These are phyloP conservation scores for Puntigrus tetrazona DNA, from an alignment of 2,113 vertebrate species.

Conservation along the genomic window DNA sequence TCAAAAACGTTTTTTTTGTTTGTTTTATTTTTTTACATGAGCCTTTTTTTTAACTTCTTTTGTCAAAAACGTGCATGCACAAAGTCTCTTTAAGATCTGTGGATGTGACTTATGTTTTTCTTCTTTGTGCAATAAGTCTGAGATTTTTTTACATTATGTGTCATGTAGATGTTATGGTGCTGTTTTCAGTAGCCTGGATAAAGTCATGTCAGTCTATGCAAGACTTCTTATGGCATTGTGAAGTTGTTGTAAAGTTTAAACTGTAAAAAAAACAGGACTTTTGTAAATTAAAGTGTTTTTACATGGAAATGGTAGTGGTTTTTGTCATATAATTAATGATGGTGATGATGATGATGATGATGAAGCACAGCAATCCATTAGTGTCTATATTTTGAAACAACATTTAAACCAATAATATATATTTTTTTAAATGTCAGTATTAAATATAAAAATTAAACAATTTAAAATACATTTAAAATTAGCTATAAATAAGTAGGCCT, in stretches of 20 bases:
- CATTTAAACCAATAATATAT: background rate
- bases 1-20: background rate
- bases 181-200: slow-evolving; percentile 34
- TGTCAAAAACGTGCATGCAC: slow-evolving; percentile 33
- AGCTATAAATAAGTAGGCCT: background rate
- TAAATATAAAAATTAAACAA: too few species aligned
- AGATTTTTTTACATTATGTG: slow-evolving; percentile 23
- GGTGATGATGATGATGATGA: background rate
- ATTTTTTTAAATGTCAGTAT: too few species aligned
- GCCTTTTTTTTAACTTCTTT: slow-evolving; percentile 30
- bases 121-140: slow-evolving; percentile 48
- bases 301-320: background rate
- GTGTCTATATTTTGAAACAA: background rate
- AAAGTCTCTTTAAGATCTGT: slow-evolving; percentile 38
- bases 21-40: slow-evolving; percentile 13
- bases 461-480: too few species aligned
- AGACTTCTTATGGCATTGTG: slow-evolving; percentile 20
- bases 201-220: slow-evolving; percentile 25
- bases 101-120: slow-evolving; percentile 48
- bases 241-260: slow-evolving; percentile 30
- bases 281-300: slow-evolving; percentile 36
- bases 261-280: slow-evolving; percentile 4
- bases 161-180: slow-evolving; percentile 32
- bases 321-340: background rate
- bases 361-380: background rate